Evolutionary conservation across 2,888 invertebrate species (phyloP), one percentile per base, ranked within the genome.

Genomic region (Koerneria pararmatus): DNA sequence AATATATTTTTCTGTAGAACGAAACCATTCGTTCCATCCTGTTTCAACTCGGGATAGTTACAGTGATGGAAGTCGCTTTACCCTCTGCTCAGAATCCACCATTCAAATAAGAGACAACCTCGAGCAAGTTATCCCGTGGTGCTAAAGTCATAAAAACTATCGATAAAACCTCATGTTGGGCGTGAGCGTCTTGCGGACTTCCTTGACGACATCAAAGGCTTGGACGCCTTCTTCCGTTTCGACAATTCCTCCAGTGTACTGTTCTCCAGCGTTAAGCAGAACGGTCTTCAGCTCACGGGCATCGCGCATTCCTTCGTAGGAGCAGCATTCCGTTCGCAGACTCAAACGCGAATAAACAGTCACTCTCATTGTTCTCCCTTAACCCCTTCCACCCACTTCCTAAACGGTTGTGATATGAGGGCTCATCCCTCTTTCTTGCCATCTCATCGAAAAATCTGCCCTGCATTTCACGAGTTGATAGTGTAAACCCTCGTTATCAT

Each of bases 181-280:
- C 8, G 71, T 73, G 29, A 79, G 75, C 51, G 77, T 80, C 62
- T 79, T 80, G 51, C 76, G 67, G 24, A 80, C 71, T 64, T 80
- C 80, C 62, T 80, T 80, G 60, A 80, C 70, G n/a, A 80, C 59
- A 70, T 80, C 80, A 61, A 78, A 80, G 6, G 74, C 79, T 0
- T 51, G n/a, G 2, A 46, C 66, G 32, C 35, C 34, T 11, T 35
- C 48, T 11, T 58, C 58, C 29, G 64, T 63, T 53, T 37, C 37
- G 4, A 71, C 69, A 8, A 67, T n/a, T 53, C 76, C 76, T 68
- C 76, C 76, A 31, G 71, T 66, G 56, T 70, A 74, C 8, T 65
- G 65, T 32, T 80, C 78, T 29, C 78, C 77, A 29, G 76, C 69
- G 49, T 75, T 67, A 2, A 80, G 66, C n/a, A 74, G 64, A 6